Percentiles rank a stretch among this genome's conserved stretches.
phyloP scores from a whole-genome alignment of 2,797 vertebrate species.

The Sebastes iracundus region DNA sequence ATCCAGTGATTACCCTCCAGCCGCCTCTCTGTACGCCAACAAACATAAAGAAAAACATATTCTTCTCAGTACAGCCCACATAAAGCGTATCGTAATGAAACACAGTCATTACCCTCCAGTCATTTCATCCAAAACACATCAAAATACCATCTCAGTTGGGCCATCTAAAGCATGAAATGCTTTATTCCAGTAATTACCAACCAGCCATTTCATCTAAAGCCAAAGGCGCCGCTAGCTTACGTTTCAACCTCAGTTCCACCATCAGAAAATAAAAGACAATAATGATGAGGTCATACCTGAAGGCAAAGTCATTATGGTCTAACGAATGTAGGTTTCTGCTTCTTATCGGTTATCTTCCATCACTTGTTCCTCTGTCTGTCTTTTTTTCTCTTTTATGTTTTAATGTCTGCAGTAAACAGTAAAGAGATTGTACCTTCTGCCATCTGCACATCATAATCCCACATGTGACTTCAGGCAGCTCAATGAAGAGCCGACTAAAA shows the following conservation, averaged over 20 bases:
- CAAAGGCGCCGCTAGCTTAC: background rate
- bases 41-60: conserved; percentile 15
- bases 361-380: no score
- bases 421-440: background rate
- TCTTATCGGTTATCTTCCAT: background rate
- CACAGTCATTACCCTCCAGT: background rate
- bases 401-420: background rate
- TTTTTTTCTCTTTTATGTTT: background rate
- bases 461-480: background rate
- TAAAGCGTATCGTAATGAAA: conserved; percentile 12
- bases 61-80: background rate
- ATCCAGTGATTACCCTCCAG: conserved; percentile 30
- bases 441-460: conserved; percentile 2
- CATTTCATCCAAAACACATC: conserved; percentile 10
- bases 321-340: background rate
- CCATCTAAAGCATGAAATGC: background rate
- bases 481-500: background rate
- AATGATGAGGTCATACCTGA: background rate
- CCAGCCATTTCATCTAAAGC: conserved; percentile 3
- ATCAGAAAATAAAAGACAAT: background rate
- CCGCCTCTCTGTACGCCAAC: background rate
- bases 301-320: background rate
- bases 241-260: background rate
- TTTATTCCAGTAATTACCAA: conserved; percentile 23
- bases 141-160: background rate